Percentiles rank a stretch among this genome's conserved stretches.
Conservation (phyloP, 1,140 invertebrate species). For the Bombyx mandarina region DNA sequence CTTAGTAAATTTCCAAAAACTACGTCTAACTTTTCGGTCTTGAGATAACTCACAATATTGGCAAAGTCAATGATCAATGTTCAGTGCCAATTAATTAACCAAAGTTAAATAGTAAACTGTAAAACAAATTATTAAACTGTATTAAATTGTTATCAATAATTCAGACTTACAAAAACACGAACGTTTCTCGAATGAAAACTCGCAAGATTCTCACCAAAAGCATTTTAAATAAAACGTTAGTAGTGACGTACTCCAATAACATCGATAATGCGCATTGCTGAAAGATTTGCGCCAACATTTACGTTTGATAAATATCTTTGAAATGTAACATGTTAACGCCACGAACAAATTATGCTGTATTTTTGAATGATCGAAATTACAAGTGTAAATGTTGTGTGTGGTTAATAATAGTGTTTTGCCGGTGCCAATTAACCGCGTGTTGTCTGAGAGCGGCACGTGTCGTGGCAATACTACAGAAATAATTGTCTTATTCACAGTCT, state of each 20-base stretch:
- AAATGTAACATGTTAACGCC: too few relatives aligned
- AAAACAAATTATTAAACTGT: too few relatives aligned
- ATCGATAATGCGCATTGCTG: slow-evolving; percentile 7
- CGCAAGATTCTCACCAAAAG: neutral
- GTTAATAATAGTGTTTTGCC: slow-evolving; percentile 51
- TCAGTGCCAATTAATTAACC: too few relatives aligned
- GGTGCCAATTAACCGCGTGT: slow-evolving; percentile 24
- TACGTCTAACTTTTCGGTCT: too few relatives aligned
- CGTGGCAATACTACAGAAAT: slow-evolving; percentile 51
- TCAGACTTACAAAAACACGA: slow-evolving; percentile 5
- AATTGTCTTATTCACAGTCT: slow-evolving; percentile 63
- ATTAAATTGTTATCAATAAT: neutral
- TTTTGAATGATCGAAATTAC: too few relatives aligned
- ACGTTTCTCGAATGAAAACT: neutral
- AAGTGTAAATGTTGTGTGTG: neutral
- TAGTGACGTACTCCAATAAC: neutral
- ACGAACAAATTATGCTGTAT: neutral
- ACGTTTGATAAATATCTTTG: neutral
- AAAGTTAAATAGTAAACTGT: too few relatives aligned
- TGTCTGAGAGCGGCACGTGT: slow-evolving; percentile 20
- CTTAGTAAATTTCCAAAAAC: too few relatives aligned
- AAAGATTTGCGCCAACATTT: slow-evolving; percentile 4
- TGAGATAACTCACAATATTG: too few relatives aligned
- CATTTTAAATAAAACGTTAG: neutral
- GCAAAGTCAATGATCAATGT: too few relatives aligned